Evolutionary conservation across 2,888 invertebrate genomes (phyloP).

Genomic region (Rhagonycha lutea): DNA sequence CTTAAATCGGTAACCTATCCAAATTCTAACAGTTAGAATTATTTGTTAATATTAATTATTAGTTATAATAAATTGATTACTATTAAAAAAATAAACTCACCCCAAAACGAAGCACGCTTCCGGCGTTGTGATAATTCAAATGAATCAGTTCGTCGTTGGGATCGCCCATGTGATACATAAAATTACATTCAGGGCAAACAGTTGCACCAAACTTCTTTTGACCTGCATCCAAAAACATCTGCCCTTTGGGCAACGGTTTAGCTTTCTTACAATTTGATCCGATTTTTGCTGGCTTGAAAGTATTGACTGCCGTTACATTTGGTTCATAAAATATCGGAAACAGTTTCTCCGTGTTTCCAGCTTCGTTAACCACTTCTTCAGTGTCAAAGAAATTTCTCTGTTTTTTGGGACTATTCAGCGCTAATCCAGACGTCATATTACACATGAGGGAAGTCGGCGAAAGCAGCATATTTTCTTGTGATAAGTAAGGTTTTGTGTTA

Average conservation of each 20-base stretch:
- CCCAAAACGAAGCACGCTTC: conserved; percentile 66
- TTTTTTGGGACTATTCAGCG: conserved; percentile 57
- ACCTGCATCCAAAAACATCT: conserved; percentile 82
- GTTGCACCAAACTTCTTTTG: conserved; percentile 79
- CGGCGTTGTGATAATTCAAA: conserved; percentile 71
- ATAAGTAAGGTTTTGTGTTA: background rate
- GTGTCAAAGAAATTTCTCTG: conserved; percentile 14
- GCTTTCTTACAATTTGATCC: conserved; percentile 27
- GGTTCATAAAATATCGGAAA: conserved; percentile 56
- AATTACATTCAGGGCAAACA: conserved; percentile 74
- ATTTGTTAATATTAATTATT: no score
- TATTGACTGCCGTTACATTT: conserved; percentile 23
- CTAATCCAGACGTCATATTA: conserved; percentile 57
- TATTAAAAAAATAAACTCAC: conserved; percentile 55
- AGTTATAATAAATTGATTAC: no score
- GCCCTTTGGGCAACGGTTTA: conserved; percentile 62
- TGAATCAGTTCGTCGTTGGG: conserved; percentile 81
- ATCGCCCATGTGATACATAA: conserved; percentile 74
- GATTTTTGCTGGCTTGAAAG: conserved; percentile 20
- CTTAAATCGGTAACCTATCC: no score
- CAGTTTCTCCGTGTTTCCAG: conserved; percentile 43
- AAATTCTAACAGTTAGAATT: no score
- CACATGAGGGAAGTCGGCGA: conserved; percentile 60
- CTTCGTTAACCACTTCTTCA: conserved; percentile 29
- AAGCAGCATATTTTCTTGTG: conserved; percentile 36